phyloP scores from a whole-genome alignment of 1,140 invertebrate species.

The Drosophila bocki region DNA sequence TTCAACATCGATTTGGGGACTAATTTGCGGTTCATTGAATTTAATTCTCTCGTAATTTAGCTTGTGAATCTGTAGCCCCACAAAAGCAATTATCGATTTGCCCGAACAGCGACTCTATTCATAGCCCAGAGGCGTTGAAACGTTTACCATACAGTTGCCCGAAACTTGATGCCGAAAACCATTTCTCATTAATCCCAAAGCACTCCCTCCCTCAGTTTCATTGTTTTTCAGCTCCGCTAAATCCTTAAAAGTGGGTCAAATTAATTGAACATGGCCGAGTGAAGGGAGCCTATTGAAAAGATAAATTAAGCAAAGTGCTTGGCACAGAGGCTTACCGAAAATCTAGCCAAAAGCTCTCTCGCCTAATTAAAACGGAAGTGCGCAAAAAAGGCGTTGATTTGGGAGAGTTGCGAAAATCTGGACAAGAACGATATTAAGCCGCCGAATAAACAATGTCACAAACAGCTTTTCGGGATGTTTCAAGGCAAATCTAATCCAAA shows the following conservation, averaged over 20 bases:
- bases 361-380: constrained; percentile 66
- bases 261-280: constrained; percentile 55
- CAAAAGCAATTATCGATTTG: constrained; percentile 67
- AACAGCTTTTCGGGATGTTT: constrained; percentile 21
- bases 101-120: constrained; percentile 39
- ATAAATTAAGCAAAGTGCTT: constrained; percentile 63
- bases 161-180: constrained; percentile 50
- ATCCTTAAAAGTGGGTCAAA: constrained; percentile 33
- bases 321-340: constrained; percentile 24
- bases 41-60: constrained; percentile 45
- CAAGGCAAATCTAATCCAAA: constrained; percentile 3
- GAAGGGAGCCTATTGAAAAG: constrained; percentile 23
- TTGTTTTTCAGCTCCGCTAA: constrained; percentile 23
- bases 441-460: constrained; percentile 26
- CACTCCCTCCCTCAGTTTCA: constrained; percentile 11
- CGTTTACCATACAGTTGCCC: constrained; percentile 23
- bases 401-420: constrained; percentile 2
- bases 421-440: constrained; percentile 4
- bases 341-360: constrained; percentile 51
- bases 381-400: constrained; percentile 14
- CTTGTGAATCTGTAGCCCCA: constrained; percentile 46
- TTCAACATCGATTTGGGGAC: constrained; percentile 11
- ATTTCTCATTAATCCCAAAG: constrained; percentile 49
- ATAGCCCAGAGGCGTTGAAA: constrained; percentile 29
- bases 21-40: constrained; percentile 51